These are phyloP conservation scores for Promerops cafer DNA, from an alignment of 2,113 vertebrate genomes.

Conservation along the genomic window DNA sequence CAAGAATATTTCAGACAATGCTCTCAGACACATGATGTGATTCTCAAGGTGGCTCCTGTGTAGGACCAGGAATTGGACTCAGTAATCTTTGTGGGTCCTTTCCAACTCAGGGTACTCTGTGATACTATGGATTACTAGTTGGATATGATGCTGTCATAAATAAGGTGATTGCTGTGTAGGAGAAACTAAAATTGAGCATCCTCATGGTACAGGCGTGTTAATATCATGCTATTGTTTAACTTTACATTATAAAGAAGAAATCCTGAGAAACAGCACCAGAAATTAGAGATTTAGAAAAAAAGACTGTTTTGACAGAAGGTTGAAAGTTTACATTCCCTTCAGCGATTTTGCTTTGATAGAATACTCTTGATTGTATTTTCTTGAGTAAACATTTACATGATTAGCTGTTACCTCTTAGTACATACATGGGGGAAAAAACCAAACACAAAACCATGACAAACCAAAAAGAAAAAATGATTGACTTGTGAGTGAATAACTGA, in stretches of 20 bases:
- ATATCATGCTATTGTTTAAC: neutral
- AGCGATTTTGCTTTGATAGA: neutral
- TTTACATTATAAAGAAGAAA: neutral
- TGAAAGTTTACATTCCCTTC: neutral
- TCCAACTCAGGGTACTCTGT: neutral
- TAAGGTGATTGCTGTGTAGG: neutral
- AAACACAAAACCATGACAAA: neutral
- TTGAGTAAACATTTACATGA: neutral
- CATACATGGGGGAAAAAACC: neutral
- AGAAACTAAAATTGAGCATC: neutral
- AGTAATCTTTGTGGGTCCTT: neutral
- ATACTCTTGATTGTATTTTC: neutral
- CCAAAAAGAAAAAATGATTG: neutral
- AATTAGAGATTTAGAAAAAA: neutral
- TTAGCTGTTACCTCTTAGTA: neutral
- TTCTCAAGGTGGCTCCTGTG: neutral
- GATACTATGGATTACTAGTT: neutral
- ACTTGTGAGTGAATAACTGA: neutral
- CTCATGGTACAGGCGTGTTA: neutral
- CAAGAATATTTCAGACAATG: neutral
- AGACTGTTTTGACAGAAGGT: neutral
- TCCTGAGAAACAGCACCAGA: neutral
- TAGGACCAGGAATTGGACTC: neutral
- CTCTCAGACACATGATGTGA: neutral
- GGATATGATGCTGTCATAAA: neutral